Evolutionary conservation across 2,888 invertebrate genomes (phyloP).

Genomic region (Aspidiotus destructor): DNA sequence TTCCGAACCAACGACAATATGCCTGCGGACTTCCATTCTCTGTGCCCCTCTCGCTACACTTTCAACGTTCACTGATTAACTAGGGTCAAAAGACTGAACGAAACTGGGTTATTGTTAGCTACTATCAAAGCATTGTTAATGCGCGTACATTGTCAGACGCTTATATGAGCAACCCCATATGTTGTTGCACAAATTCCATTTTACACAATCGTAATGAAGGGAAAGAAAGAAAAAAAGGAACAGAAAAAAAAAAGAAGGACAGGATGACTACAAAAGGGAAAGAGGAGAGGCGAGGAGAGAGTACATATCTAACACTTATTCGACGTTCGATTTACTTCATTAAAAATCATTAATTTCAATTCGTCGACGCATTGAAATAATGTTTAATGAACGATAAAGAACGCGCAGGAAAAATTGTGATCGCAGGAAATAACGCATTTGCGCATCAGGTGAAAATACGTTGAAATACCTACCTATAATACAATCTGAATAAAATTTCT

Average conservation of each 20-base stretch:
- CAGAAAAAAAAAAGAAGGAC: too few species aligned
- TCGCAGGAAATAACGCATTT: background rate
- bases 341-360: conserved; percentile 2
- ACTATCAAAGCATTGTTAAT: background rate
- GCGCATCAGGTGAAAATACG: background rate
- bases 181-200: background rate
- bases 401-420: background rate
- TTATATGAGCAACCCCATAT: background rate
- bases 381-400: background rate
- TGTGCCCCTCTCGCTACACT: background rate
- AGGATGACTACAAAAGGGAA: too few species aligned
- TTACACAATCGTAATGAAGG: background rate
- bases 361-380: background rate
- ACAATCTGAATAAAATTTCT: too few species aligned
- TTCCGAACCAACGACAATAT: background rate
- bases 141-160: background rate
- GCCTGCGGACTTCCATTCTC: background rate
- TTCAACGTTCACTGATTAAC: background rate
- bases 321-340: background rate
- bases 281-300: too few species aligned
- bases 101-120: conserved; percentile 2
- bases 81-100: conserved; percentile 1
- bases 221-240: too few species aligned
- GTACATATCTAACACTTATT: background rate
- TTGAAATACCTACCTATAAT: background rate